These are phyloP conservation scores for Eira barbara DNA, from an alignment of 2,113 vertebrate species.

Conservation along the genomic window DNA sequence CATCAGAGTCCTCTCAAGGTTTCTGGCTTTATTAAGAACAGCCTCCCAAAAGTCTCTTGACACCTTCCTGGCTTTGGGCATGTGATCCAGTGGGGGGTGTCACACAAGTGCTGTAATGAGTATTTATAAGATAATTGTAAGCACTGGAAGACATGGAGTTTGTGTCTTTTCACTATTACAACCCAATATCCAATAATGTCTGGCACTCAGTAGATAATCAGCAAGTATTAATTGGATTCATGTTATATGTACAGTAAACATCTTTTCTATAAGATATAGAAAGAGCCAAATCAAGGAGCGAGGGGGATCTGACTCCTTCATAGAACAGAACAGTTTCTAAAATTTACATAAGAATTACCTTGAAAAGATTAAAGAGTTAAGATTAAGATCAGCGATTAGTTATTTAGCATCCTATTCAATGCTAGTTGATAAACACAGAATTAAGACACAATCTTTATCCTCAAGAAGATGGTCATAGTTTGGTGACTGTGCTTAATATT, in stretches of 20 bases:
- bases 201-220: background rate
- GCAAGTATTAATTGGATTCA: background rate
- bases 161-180: background rate
- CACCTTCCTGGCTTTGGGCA: background rate
- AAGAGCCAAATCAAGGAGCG: background rate
- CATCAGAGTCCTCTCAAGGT: background rate
- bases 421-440: background rate
- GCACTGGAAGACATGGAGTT: background rate
- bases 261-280: background rate
- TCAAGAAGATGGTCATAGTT: background rate
- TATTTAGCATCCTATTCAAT: background rate
- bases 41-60: background rate
- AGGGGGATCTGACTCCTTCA: background rate
- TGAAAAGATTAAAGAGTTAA: background rate
- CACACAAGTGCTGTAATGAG: background rate
- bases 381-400: background rate
- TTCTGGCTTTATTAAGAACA: background rate
- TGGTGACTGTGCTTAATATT: background rate
- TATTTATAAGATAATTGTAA: background rate
- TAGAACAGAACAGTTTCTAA: constrained; percentile 5
- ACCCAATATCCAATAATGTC: background rate
- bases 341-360: background rate
- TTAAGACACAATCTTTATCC: background rate
- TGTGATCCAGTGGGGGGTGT: background rate
- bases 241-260: background rate